Percentiles rank a stretch among this genome's conserved stretches.
These are phyloP conservation scores for Steinernema feltiae DNA, from an alignment of 1,140 invertebrate species.

Conservation along the genomic window DNA sequence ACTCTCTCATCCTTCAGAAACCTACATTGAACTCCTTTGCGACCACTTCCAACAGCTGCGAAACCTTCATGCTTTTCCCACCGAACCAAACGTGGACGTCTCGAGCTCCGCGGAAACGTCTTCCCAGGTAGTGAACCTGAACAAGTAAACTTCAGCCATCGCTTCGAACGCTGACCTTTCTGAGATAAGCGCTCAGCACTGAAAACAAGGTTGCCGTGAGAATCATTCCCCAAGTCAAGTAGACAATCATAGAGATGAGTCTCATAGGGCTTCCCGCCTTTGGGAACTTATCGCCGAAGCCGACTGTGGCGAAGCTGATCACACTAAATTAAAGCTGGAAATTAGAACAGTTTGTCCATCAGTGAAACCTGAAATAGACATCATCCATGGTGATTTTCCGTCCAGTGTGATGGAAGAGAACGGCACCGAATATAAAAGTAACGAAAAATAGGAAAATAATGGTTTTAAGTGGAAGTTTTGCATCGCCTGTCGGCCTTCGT, in stretches of 20 bases:
- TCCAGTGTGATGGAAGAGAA: slow-evolving; percentile 12
- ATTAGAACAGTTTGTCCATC: not conserved
- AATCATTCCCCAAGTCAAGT: slow-evolving; percentile 24
- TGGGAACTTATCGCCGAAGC: slow-evolving; percentile 21
- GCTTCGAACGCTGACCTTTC: slow-evolving; percentile 9
- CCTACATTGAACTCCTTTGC: slow-evolving; percentile 17
- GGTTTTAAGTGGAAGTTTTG: not conserved
- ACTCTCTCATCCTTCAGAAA: not conserved
- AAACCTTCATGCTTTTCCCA: slow-evolving; percentile 20
- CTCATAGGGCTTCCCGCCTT: slow-evolving; percentile 4
- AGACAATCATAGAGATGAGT: slow-evolving; percentile 14
- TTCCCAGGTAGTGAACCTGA: slow-evolving; percentile 21
- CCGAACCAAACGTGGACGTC: slow-evolving; percentile 25
- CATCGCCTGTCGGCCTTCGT: not conserved
- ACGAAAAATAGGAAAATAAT: slow-evolving; percentile 20
- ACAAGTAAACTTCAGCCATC: not conserved
- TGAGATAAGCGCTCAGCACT: slow-evolving; percentile 15
- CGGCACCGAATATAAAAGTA: slow-evolving; percentile 17
- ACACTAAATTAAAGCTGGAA: not conserved
- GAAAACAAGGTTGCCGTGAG: slow-evolving; percentile 19
- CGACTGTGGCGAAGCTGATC: slow-evolving; percentile 23
- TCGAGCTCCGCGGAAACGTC: slow-evolving; percentile 19
- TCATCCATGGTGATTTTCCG: slow-evolving; percentile 16
- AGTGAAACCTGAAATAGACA: slow-evolving; percentile 21
- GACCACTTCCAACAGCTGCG: slow-evolving; percentile 19